phyloP scores from a whole-genome alignment of 2,797 vertebrate species.

The Anguilla marmorata region DNA sequence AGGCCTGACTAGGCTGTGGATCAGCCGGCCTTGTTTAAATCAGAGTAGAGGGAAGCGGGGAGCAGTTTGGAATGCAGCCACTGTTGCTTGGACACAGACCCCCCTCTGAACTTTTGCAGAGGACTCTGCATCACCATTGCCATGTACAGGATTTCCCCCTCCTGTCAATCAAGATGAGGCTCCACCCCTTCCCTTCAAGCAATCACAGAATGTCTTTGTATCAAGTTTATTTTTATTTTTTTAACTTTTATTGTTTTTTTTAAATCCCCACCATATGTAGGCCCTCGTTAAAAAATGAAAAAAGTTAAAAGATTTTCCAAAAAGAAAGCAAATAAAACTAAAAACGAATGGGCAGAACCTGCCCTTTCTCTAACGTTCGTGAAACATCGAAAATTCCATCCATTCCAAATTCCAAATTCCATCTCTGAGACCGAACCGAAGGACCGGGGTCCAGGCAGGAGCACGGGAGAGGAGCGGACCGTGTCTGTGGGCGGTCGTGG shows the following conservation, averaged over 20 bases:
- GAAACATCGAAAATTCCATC: background rate
- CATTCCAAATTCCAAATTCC: background rate
- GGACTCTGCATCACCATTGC: slow-evolving; percentile 19
- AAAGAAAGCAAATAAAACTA: slow-evolving; percentile 3
- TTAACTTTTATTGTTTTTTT: background rate
- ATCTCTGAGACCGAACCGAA: slow-evolving; percentile 3
- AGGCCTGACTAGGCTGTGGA: background rate
- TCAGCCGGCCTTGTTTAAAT: background rate
- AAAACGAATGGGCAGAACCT: background rate
- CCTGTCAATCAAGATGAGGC: background rate
- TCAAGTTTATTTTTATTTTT: background rate
- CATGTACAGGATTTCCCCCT: slow-evolving; percentile 8
- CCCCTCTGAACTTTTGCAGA: slow-evolving; percentile 23
- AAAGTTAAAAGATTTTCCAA: slow-evolving; percentile 9
- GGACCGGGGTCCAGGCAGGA: background rate
- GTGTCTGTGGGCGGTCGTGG: background rate
- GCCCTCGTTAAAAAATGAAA: background rate
- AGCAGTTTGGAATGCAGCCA: slow-evolving; percentile 39
- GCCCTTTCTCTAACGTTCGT: background rate
- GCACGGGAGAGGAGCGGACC: background rate
- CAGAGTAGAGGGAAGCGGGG: background rate
- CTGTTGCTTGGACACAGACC: background rate
- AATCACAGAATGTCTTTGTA: slow-evolving; percentile 19
- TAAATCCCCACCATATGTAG: background rate
- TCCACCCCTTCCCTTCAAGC: slow-evolving; percentile 3